Base-by-base conservation (phyloP, 1,140 invertebrate species). In the Euura lappo region DNA sequence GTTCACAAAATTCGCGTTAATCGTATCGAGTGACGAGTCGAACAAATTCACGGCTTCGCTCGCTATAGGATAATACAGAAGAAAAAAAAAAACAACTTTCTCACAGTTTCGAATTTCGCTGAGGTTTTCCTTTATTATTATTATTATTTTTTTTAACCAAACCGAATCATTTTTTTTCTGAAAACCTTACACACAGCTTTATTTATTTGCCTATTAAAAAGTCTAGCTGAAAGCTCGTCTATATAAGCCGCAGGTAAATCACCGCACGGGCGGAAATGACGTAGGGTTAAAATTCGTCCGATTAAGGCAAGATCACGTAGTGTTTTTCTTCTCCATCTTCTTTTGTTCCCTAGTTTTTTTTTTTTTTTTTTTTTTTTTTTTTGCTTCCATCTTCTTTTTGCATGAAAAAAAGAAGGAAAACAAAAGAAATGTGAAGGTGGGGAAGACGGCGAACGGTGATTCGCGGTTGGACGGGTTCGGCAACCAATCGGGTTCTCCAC, bases 231-330 rank as follows among this genome's bases (percentile, higher is more conserved):
- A 28, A 28, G 28, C 28, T 28, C 28, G 28, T 28, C 28, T 28
- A 1, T 28, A 28, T 28, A 28, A 28, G 28, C 28, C 28, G 28
- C 28, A 28, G 28, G 28, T 28, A 7, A 68, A 68, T 28, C n/a
- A 67, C n/a, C n/a, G n/a, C 6, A 6, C n/a, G 72, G 42, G 68
- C 72, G 76, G 76, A 77, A 77, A 71, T 75, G 74, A 45, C 66
- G 66, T 28, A 44, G 70, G 65, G 73, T 65, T 65, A 65, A 78
- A 83, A 85, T 79, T 79, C 80, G 78, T 72, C 66, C 68, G 65
- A 74, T 60, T 77, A n/a, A 81, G 84, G 82, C 81, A 70, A 74
- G 77, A 77, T 82, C 83, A 84, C 83, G 83, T 81, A 72, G 46
- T 45, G 68, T 44, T 42, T n/a, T 77, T 74, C 77, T 79, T 72